Evolutionary conservation across 1,140 invertebrate species (phyloP).

Genomic region (Caenorhabditis tropicalis): DNA sequence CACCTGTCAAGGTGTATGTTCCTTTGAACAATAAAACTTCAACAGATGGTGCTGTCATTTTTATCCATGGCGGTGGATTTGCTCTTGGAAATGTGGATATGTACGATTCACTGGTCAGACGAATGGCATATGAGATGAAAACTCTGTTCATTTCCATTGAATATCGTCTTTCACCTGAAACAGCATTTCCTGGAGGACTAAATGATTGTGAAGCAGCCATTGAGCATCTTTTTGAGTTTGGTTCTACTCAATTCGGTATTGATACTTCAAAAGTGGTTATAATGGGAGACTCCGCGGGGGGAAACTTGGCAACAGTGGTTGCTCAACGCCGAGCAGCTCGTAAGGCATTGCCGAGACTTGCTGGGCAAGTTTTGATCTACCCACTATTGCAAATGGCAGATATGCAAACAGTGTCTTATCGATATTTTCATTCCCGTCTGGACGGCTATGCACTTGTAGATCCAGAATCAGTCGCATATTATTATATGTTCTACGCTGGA

Average conservation of each 20-base stretch:
- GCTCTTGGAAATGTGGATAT: conserved; percentile 49
- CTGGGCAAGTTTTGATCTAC: conserved; percentile 56
- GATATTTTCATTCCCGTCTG: conserved; percentile 46
- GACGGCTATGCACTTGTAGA: conserved; percentile 56
- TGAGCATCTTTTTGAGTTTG: background rate
- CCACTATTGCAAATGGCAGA: conserved; percentile 57
- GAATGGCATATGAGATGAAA: conserved; percentile 41
- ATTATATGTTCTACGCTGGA: conserved; percentile 58
- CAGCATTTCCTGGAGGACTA: conserved; percentile 30
- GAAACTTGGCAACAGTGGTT: conserved; percentile 55
- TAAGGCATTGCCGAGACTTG: background rate
- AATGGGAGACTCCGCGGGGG: conserved; percentile 60
- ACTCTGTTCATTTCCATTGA: conserved; percentile 40
- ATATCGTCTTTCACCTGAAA: conserved; percentile 38
- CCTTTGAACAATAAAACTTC: conserved; percentile 55
- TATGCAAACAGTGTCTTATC: conserved; percentile 57
- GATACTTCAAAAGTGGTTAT: conserved; percentile 40
- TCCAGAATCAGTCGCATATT: conserved; percentile 57
- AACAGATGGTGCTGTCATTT: conserved; percentile 62
- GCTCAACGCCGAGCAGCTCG: conserved; percentile 50
- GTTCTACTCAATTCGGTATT: conserved; percentile 2
- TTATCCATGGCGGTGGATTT: conserved; percentile 70
- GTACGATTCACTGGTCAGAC: conserved; percentile 50
- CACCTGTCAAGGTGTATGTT: conserved; percentile 57
- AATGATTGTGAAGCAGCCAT: conserved; percentile 59